Evolutionary conservation across 2,888 invertebrate genomes (phyloP).

Genomic region (Acanthoscelides obtectus): DNA sequence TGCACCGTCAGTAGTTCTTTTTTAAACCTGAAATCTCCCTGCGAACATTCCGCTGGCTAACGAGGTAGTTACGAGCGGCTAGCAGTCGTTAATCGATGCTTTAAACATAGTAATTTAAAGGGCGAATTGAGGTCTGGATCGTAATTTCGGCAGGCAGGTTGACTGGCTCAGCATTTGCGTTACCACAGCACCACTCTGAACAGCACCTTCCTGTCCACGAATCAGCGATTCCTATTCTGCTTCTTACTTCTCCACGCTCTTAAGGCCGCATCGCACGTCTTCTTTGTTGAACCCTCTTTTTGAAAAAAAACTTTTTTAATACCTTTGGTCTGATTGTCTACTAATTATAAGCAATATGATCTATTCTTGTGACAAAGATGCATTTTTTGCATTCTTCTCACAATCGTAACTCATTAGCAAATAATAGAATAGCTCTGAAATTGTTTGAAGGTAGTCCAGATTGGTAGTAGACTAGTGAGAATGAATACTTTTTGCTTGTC

Average conservation of each 20-base stretch:
- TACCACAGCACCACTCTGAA: not conserved
- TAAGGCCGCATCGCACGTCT: no score
- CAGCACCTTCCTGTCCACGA: not conserved
- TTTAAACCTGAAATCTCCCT: not conserved
- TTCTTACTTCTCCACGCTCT: constrained; percentile 5
- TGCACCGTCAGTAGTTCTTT: not conserved
- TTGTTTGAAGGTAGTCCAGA: no score
- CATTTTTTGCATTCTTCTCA: no score
- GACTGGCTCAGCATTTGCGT: not conserved
- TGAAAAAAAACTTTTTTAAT: no score
- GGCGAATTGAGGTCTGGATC: not conserved
- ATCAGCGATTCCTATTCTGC: not conserved
- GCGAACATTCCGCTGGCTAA: not conserved
- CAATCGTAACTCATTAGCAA: no score
- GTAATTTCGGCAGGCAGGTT: not conserved
- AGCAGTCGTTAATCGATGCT: not conserved
- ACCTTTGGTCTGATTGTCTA: no score
- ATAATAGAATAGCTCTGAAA: no score
- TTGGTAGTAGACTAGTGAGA: no score
- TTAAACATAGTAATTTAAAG: not conserved
- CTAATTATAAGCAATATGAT: no score
- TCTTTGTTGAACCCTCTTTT: no score
- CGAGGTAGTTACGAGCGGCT: not conserved
- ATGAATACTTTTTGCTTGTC: no score
- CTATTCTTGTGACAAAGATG: no score